Evolutionary conservation across 2,797 vertebrate species (phyloP), one percentile per base, ranked within the genome.

Genomic region (Macropodus opercularis): DNA sequence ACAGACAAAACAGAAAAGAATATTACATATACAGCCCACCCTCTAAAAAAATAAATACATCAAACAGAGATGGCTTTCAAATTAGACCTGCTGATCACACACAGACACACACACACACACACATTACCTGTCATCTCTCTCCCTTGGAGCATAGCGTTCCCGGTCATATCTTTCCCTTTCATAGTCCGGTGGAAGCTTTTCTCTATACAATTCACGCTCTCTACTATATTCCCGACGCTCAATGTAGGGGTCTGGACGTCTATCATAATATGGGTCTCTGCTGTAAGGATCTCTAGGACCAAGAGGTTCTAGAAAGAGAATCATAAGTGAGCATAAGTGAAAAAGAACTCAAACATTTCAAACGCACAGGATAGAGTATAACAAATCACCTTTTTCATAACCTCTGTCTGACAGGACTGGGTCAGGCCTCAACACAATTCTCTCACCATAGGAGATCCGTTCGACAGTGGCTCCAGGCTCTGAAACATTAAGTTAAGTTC

Each of bases 371-470:
- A 70, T 14, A n/a, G 1, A 44, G 12, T 8, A 7, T 2, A 36
- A 8, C 59, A 23, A 65, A 62, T 6, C 76, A 98, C 98, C 97
- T 94, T 98, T 97, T 72, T 96, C 95, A 90, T 96, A 99, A 6
- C 88, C 59, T 65, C 94, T 91, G 68, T 97, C 95, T 57, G 94
- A 91, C 0, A 89, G 84, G 15, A 93, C 10, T 34, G 96, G 96
- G 47, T 97, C 96, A 31, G 97, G 97, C 72, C 96, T 94, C 21
- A 99, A 85, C 15, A 96, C 90, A 62, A 99, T 94, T 81, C 98
- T 94, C 81, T 99, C 98, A 15, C 98, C 98, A 55, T 99, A 99
- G 2, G 98, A 93, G 43, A 96, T 97, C 62, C 96, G 94, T 77
- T 98, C 98, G 77, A 98, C 95, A 52, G 95, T 99, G 62, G 94